Base-by-base conservation (phyloP, 2,888 invertebrate genomes). In the Gnatocerus cornutus region DNA sequence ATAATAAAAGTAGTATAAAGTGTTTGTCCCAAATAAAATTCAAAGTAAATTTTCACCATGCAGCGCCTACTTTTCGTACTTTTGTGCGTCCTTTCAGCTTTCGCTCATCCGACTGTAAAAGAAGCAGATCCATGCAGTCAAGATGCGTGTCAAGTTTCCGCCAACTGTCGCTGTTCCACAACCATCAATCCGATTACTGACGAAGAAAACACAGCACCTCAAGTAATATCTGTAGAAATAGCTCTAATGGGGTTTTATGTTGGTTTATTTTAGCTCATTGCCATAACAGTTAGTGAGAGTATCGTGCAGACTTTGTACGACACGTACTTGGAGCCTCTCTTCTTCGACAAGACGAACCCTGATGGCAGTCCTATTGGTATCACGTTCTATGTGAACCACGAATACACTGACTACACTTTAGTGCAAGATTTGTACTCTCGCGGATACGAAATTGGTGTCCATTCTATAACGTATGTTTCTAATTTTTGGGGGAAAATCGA, bases 311-410 rank as follows among this genome's bases (percentile, higher is more conserved):
- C 85, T 0, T 71, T 85, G 0, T 91, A 90, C 77, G 87, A 87
- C 46, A 82, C 83, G 4, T 88, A 87, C 52, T 90, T 91, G 78
- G 81, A 87, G 6, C 78, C 86, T 0, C 75, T 90, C 0, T 82
- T 92, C 2, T 85, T 83, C 62, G 79, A 82, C 9, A 83, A 90
- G 0, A 78, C 48, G 1, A 94, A 93, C 83, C 90, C 89, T 0
- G 91, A 93, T 79, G 87, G 87, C 1, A 91, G 90, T 68, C 87
- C 87, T 0, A 87, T 88, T 0, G 87, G 89, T 0, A 88, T 88
- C 43, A 93, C 93, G 0, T 91, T 92, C 83, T 94, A 89, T 81
- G 86, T 93, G 30, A 90, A 88, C 37, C 93, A 94, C 77, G 90
- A 92, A 72, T 93, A 92, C 80, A 91, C 91, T 0, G 89, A 83